These are phyloP conservation scores for Sebastolobus alascanus DNA, from an alignment of 2,797 vertebrate genomes.

Conservation along the genomic window DNA sequence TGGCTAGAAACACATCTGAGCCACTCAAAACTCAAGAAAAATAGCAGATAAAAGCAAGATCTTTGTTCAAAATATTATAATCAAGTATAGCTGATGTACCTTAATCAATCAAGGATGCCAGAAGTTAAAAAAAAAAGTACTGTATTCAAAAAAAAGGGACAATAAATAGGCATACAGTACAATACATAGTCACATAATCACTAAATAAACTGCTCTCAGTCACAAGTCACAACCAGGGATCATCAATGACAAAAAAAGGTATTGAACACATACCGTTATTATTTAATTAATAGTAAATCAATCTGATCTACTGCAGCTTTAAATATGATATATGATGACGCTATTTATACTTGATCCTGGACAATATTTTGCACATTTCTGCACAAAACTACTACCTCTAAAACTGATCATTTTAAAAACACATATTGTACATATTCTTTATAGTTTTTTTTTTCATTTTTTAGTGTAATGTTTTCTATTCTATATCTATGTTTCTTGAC, in stretches of 20 bases:
- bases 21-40: neutral
- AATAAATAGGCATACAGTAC: neutral
- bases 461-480: neutral
- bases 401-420: neutral
- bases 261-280: neutral
- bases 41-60: neutral
- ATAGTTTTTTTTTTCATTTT: neutral
- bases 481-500: neutral
- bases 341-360: neutral
- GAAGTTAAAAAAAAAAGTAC: neutral
- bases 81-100: neutral
- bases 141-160: neutral
- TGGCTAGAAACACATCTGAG: slow-evolving; percentile 35
- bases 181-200: neutral
- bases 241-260: neutral
- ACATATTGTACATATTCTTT: neutral
- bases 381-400: neutral
- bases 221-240: neutral
- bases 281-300: neutral
- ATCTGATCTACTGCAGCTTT: neutral
- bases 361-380: neutral
- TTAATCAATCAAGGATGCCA: neutral
- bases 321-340: neutral
- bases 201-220: neutral
- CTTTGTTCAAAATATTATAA: neutral